Evolutionary conservation across 1,140 invertebrate species (phyloP).

Genomic region (Drosophila novamexicana): DNA sequence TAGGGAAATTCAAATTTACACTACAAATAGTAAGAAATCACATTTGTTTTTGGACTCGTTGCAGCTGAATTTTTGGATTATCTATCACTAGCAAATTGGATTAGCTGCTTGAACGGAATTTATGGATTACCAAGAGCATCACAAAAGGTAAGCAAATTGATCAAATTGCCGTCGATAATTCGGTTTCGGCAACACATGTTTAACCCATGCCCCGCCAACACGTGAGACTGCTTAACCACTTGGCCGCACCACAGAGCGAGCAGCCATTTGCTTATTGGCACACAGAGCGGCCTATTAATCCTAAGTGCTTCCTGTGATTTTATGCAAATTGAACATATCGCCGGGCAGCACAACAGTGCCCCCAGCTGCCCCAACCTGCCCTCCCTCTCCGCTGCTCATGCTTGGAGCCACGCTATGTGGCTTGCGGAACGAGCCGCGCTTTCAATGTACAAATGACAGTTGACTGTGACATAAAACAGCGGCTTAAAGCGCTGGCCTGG

Average conservation of each 20-base stretch:
- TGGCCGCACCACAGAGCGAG: too few relatives aligned
- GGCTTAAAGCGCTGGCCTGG: conserved; percentile 41
- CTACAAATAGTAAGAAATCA: conserved; percentile 14
- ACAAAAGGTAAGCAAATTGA: conserved; percentile 57
- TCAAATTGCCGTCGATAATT: conserved; percentile 27
- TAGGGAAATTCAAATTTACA: conserved; percentile 28
- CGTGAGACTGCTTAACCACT: too few relatives aligned
- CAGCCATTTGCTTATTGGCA: conserved; percentile 26
- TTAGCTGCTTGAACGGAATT: conserved; percentile 38
- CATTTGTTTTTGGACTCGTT: conserved; percentile 17
- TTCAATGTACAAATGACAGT: conserved; percentile 82
- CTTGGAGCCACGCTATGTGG: not conserved
- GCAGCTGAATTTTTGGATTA: conserved; percentile 42
- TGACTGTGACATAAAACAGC: conserved; percentile 80
- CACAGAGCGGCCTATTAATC: conserved; percentile 64
- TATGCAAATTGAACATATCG: conserved; percentile 75
- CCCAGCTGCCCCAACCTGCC: conserved; percentile 9
- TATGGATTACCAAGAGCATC: conserved; percentile 50
- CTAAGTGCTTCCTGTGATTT: conserved; percentile 83
- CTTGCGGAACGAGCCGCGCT: conserved; percentile 24
- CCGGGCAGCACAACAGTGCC: conserved; percentile 19
- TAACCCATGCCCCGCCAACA: conserved; percentile 32
- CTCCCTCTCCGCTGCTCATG: not conserved
- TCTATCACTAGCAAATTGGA: conserved; percentile 42
- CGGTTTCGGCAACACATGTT: conserved; percentile 31